Evolutionary conservation across 2,888 invertebrate species (phyloP).

Genomic region (Dryomyza anilis): DNA sequence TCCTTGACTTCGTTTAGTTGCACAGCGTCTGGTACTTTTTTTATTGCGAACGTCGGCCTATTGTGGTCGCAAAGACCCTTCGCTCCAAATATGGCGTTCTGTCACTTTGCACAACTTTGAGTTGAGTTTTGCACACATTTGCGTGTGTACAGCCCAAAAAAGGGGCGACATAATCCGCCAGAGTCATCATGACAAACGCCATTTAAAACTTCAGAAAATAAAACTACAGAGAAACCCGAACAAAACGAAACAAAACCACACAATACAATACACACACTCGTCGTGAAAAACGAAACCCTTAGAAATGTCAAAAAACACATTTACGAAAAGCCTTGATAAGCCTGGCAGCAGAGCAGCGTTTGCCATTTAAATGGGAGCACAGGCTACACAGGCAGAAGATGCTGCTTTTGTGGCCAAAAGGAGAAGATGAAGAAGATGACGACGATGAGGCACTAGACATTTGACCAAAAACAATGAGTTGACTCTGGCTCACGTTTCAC

Average conservation of each 20-base stretch:
- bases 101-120: background rate
- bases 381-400: no score
- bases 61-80: no score
- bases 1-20: no score
- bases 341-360: no score
- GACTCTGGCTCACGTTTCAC: conserved; percentile 34
- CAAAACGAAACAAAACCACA: conserved; percentile 22
- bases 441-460: background rate
- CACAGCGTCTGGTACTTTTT: no score
- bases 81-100: background rate
- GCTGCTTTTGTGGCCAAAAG: background rate
- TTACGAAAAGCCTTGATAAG: background rate
- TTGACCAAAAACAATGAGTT: conserved; percentile 27
- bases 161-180: background rate
- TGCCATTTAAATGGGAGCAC: background rate
- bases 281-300: conserved; percentile 21
- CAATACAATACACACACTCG: no score
- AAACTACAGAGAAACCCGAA: background rate
- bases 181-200: background rate
- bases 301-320: conserved; percentile 3
- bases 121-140: background rate
- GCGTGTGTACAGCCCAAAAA: background rate
- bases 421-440: background rate
- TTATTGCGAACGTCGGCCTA: no score
- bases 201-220: background rate